Conservation (phyloP, 1,140 invertebrate genomes). For the Ctenoplectra terminalis region DNA sequence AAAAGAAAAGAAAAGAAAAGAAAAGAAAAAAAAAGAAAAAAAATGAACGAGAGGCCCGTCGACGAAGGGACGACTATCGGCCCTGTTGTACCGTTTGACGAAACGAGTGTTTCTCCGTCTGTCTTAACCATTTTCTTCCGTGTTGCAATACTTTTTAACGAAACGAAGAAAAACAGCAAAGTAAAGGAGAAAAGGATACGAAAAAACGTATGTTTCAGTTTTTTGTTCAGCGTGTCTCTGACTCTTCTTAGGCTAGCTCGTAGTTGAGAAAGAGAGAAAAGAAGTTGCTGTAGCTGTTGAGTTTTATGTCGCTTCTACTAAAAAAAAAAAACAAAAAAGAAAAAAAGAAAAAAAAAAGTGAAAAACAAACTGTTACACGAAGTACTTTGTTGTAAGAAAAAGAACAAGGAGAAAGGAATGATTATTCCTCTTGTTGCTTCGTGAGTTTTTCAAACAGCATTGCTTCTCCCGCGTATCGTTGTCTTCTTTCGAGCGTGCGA, state of each 20-base stretch:
- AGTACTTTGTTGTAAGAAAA: constrained; percentile 8
- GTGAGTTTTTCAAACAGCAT: constrained; percentile 1
- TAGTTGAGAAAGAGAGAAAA: constrained; percentile 9
- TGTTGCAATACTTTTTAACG: constrained; percentile 41
- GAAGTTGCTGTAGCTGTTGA: constrained; percentile 35
- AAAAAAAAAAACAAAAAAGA: background rate
- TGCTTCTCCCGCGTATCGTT: constrained; percentile 12
- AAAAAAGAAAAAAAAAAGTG: background rate
- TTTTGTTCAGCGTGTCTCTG: constrained; percentile 29
- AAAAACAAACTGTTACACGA: constrained; percentile 11
- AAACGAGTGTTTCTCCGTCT: constrained; percentile 33
- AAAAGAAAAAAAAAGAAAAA: background rate
- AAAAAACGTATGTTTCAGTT: constrained; percentile 21
- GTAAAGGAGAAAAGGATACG: background rate
- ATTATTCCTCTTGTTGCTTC: constrained; percentile 11
- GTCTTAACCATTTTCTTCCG: constrained; percentile 48
- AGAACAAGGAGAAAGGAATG: background rate
- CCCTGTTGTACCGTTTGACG: background rate
- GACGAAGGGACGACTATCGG: constrained; percentile 38
- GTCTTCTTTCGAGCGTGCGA: constrained; percentile 18
- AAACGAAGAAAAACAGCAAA: constrained; percentile 3
- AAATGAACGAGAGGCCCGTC: constrained; percentile 38
- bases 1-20: background rate
- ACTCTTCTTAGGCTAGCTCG: constrained; percentile 28
- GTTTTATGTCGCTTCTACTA: constrained; percentile 39